These are phyloP conservation scores for Atrichornis clamosus DNA, from an alignment of 2,113 vertebrate genomes.

Conservation along the genomic window DNA sequence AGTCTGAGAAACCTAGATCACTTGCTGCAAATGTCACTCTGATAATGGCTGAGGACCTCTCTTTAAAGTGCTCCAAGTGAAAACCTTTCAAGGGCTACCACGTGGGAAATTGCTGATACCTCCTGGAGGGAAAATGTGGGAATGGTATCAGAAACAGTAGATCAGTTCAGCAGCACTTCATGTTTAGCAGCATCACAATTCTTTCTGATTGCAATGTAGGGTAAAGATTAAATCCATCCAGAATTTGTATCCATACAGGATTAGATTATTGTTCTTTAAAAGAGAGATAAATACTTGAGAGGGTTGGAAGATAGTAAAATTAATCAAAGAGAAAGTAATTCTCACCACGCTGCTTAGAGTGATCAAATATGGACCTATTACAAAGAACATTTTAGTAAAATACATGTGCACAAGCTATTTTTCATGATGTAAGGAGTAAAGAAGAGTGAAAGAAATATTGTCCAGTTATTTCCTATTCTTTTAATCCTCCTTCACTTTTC, in stretches of 20 bases:
- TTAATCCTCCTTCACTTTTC: background rate
- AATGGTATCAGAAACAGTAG: background rate
- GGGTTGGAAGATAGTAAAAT: background rate
- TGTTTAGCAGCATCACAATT: background rate
- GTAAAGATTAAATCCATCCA: background rate
- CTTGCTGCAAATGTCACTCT: background rate
- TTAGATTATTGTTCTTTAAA: background rate
- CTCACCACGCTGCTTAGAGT: background rate
- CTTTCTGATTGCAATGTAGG: background rate
- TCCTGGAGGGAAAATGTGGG: background rate
- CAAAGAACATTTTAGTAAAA: background rate
- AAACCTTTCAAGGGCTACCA: background rate
- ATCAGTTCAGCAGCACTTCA: background rate
- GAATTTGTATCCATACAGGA: background rate
- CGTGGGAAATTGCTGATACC: background rate
- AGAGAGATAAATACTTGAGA: background rate
- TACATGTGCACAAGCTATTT: background rate
- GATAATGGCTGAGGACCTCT: background rate
- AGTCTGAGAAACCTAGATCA: background rate
- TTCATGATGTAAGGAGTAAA: background rate
- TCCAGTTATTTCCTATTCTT: background rate
- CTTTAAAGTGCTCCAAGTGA: background rate
- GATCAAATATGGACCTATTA: background rate
- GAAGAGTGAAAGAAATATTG: background rate
- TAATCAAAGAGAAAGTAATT: background rate